Base-by-base conservation (phyloP, 2,113 vertebrate genomes). In the Percopsis transmontana region DNA sequence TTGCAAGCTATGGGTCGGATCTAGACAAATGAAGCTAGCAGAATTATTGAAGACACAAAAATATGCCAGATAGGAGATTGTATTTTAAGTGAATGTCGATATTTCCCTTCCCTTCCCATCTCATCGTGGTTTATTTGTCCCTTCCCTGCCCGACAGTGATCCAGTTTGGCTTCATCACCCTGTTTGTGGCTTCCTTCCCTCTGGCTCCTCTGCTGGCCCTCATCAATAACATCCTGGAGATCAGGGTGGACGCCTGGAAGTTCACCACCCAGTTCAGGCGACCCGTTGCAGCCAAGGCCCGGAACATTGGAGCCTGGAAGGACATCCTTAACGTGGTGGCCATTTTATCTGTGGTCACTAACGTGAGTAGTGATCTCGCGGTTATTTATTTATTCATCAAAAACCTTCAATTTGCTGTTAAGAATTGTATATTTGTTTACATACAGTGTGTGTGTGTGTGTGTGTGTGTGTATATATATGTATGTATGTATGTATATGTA, bases 131-230 rank as follows among this genome's bases (percentile, higher is more conserved):
- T 15, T 51, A 48, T 54, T 2, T 1, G 42, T 62, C 5, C n/a
- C 20, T 4, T n/a, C 24, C 19, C 62, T 67, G 20, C 66, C 64
- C 11, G 14, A 19, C 86, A 99, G 97, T 98, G 55, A 89, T 97
- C 74, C 97, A 99, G 80, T 99, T 99, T 85, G 97, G 97, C 64
- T 99, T 99, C 89, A 97, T 99, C 73, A 99, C 97, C 0, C 89
- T 99, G 5, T 99, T 99, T 0, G 97, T 99, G 91, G 97, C 97
- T 1, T 99, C 97, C 47, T 99, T 99, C 85, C 97, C 97, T 0
- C 73, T 99, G 94, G 97, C 97, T 56, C 97, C 97, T 0, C 91
- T 99, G 6, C 93, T 99, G 79, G 97, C 97, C 48, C 92, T 99
- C 60, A 90, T 94, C 70, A 99, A 99, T 76, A 99, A 99, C 77